Base-by-base conservation (phyloP, 2,113 vertebrate genomes). In the Sylvietta virens region DNA sequence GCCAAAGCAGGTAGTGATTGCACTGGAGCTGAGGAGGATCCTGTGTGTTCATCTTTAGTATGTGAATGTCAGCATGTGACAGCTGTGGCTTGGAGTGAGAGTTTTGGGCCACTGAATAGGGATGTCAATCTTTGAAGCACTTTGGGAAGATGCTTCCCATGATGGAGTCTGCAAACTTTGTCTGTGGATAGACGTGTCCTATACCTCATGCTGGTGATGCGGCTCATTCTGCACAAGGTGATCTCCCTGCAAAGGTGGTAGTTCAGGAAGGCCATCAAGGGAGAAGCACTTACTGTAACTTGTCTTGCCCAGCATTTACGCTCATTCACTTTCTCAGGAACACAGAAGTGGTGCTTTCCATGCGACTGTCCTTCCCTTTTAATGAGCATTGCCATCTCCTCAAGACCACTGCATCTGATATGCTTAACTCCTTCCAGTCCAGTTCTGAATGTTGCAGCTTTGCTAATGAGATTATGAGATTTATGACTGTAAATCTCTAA, bases 391-490 rank as follows among this genome's bases (percentile, higher is more conserved):
- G 22, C 50, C 35, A 30, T 66, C 58, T 72, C 66, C 39, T 54
- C 21, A 33, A 72, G 87, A 76, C 78, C 57, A 28, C 54, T 69
- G 58, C 15, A 8, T 79, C 23, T 83, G 56, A 71, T 47, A 21
- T 14, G 54, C 65, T 94, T 91, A 86, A 88, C 86, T 95, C 78
- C 35, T 90, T 94, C 87, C 53, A 77, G 33, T 50, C 65, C 56
- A 20, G 42, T 48, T 23, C 57, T 91, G 54, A 87, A 31, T 73
- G 47, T 51, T 76, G 56, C 76, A 74, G 66, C 24, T 37, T 76
- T 80, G 56, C 40, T 94, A 81, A 86, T 83, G 80, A 91, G 84
- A 84, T 95, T 84, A 90, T 67, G n/a, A 47, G 94, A 88, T 85
- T 96, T 64, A 35, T 90, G 72, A 58, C 21, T 62, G 54, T 88